Evolutionary conservation across 2,888 invertebrate genomes (phyloP), one percentile per base, ranked within the genome.

Genomic region (Melieria crassipennis): DNA sequence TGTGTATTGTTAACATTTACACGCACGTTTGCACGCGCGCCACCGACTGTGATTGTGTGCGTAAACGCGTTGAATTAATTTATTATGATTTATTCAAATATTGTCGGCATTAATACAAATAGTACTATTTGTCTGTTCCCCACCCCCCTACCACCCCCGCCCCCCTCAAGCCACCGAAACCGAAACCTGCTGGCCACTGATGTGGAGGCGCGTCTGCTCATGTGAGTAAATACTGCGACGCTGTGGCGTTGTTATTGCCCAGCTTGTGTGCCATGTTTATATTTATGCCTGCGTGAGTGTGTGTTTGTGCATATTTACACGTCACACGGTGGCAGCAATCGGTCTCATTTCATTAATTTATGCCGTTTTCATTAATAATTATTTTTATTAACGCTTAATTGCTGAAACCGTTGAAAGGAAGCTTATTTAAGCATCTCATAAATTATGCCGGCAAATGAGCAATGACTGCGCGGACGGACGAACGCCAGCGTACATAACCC

Each of bases 11-110:
- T 7, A 52, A 52, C 52, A 7, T 5, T n/a, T 7, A 52, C 52
- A 52, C 9, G 5, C 52, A 9, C 52, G 13, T 30, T 30, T 30
- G 30, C 30, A 30, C 30, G 30, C 30, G 30, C 30, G 30, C 30
- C 30, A 30, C 30, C 30, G 30, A 30, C 30, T 30, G 58, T 64
- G 42, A 42, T 56, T 69, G 64, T 52, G 56, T 57, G 61, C 62
- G 66, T 47, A 62, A 64, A 60, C 65, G 70, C 65, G 55, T 70
- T 50, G 50, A 58, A 70, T 70, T 70, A 64, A 70, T 70, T 70
- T 65, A 70, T 70, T 64, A 64, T 70, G 65, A 70, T 64, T 70
- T 70, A 70, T 60, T 58, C 70, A 70, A 70, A 70, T 70, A 70
- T 70, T 64, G n/a, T 65, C 45, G 60, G 43, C 43, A 60, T 50